Evolutionary conservation across 1,140 invertebrate species (phyloP).

Genomic region (Drosophila melanogaster): DNA sequence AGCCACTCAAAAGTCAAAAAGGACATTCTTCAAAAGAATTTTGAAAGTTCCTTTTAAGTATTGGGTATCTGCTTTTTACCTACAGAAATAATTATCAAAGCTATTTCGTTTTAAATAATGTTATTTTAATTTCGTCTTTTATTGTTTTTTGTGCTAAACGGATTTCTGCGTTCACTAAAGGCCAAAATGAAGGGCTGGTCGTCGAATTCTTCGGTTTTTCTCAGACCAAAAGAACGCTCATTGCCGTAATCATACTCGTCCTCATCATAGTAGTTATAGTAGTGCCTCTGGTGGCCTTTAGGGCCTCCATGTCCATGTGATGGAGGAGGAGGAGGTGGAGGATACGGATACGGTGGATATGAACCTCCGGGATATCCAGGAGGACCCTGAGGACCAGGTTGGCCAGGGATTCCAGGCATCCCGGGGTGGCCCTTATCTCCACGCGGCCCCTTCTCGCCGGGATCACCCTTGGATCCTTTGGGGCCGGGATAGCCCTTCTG

Average conservation of each 20-base stretch:
- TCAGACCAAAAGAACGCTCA: constrained; percentile 19
- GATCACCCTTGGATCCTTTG: constrained; percentile 53
- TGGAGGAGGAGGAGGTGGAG: constrained; percentile 5
- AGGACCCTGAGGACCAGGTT: constrained; percentile 61
- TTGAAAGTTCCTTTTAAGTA: too few relatives aligned
- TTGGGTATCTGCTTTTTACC: too few relatives aligned
- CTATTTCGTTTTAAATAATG: not conserved
- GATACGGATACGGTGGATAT: constrained; percentile 35
- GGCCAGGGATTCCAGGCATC: constrained; percentile 51
- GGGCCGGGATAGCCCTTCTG: constrained; percentile 47
- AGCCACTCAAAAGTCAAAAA: too few relatives aligned
- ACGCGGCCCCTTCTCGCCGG: constrained; percentile 41
- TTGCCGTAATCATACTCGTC: constrained; percentile 14
- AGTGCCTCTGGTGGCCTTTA: constrained; percentile 6
- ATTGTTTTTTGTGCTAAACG: constrained; percentile 20
- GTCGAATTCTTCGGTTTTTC: constrained; percentile 4
- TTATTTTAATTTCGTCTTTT: constrained; percentile 21
- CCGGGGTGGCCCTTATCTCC: constrained; percentile 66
- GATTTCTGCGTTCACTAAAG: constrained; percentile 31
- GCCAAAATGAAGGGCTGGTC: constrained; percentile 28
- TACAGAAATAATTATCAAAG: too few relatives aligned
- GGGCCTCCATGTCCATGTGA: constrained; percentile 13
- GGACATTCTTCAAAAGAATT: too few relatives aligned
- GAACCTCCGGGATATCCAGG: constrained; percentile 57
- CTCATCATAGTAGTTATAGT: constrained; percentile 18